Evolutionary conservation across 1,140 invertebrate species (phyloP), one percentile per base, ranked within the genome.

Genomic region (Mylabris phalerata): DNA sequence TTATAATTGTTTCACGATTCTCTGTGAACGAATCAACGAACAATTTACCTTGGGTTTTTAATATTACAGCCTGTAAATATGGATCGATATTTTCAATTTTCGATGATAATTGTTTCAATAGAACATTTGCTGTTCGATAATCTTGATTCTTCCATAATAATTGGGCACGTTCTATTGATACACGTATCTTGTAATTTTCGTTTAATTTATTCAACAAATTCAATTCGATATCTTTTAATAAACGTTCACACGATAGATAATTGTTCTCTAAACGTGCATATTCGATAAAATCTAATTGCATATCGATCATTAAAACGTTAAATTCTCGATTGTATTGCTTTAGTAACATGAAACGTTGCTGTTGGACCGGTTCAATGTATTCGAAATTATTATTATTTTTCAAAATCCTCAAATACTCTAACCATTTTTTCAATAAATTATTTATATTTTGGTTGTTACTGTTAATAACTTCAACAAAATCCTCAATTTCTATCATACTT

Each of bases 21-120:
- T 90, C 86, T 2, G 84, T 83, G 70, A 83, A 82, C n/a, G 84
- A 85, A 69, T 89, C 82, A 4, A 84, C 82, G 75, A 90, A 84
- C 83, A 88, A 90, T 61, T 84, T 77, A 2, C 87, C 90, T 69
- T 86, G 89, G 48, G 77, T 60, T 57, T 72, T 75, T 25, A 79
- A 62, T 40, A 71, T 73, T 27, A 60, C 66, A 3, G 76, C 72
- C 38, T 72, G 62, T 13, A 73, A 10, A 26, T 60, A 67, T 9
- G 59, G 59, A 4, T 55, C 50, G 13, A 67, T 57, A 39, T 61
- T 46, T 40, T 59, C 46, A 27, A 49, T 57, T 2, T 42, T 42
- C 54, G 54, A 60, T 41, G 48, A 61, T 19, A 69, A 48, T 49
- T 61, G 59, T 26, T 61, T 62, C 10, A 69, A 42, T 44, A 69